These are phyloP conservation scores for Himalopsyche kuldschensis DNA, from an alignment of 2,888 invertebrate genomes.

Conservation along the genomic window DNA sequence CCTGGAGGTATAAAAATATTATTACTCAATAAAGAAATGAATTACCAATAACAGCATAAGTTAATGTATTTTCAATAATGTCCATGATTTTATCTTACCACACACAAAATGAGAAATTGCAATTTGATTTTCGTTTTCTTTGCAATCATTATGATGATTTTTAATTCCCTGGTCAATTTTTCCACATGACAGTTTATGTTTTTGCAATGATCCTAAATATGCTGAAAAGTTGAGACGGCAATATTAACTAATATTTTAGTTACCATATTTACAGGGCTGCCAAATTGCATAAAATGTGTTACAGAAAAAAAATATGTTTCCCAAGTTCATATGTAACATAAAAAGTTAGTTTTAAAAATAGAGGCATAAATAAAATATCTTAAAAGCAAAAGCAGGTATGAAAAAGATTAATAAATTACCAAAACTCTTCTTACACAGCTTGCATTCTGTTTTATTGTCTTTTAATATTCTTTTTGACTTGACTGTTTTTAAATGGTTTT, in stretches of 20 bases:
- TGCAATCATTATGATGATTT: not conserved
- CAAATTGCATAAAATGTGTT: too few species aligned
- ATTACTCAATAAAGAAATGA: too few species aligned
- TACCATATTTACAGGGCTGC: too few species aligned
- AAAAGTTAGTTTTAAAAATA: too few species aligned
- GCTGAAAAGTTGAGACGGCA: too few species aligned
- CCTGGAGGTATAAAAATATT: not conserved
- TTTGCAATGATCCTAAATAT: conserved; percentile 8
- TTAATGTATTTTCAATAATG: too few species aligned
- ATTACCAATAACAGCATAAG: too few species aligned
- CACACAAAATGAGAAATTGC: not conserved
- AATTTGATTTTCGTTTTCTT: not conserved
- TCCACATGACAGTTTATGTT: conserved; percentile 4
- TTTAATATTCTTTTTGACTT: not conserved
- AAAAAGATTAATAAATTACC: not conserved
- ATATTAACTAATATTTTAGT: too few species aligned
- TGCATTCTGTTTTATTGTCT: not conserved
- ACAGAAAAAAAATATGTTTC: too few species aligned
- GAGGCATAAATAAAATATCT: not conserved
- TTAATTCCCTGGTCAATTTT: not conserved
- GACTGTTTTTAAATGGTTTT: not conserved
- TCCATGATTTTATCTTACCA: not conserved
- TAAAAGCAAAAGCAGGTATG: too few species aligned
- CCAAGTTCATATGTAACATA: too few species aligned
- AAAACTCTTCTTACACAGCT: conserved; percentile 7